Evolutionary conservation across 2,888 invertebrate genomes (phyloP).

Genomic region (Euproctis similis): DNA sequence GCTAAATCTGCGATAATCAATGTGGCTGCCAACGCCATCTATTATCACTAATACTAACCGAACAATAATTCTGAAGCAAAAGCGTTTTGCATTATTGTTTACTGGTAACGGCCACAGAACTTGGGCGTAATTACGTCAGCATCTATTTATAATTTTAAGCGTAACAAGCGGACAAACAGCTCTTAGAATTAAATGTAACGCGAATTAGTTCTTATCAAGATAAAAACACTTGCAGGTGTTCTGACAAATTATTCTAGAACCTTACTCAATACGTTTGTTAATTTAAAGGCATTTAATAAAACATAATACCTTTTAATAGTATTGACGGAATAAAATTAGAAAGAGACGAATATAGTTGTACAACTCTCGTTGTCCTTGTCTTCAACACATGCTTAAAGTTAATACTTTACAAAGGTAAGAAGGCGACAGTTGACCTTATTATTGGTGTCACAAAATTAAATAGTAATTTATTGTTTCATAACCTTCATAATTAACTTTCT

Average conservation of each 20-base stretch:
- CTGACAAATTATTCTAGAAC: slow-evolving; percentile 10
- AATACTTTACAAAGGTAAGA: slow-evolving; percentile 14
- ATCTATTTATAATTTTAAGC: slow-evolving; percentile 19
- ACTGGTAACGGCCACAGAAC: slow-evolving; percentile 5
- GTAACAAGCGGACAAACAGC: slow-evolving; percentile 13
- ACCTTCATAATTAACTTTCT: too few species aligned
- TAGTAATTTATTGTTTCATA: too few species aligned
- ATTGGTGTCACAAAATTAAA: slow-evolving; percentile 12
- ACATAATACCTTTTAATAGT: too few species aligned
- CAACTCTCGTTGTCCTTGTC: slow-evolving; percentile 20
- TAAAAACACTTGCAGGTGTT: slow-evolving; percentile 6
- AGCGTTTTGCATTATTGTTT: slow-evolving; percentile 8
- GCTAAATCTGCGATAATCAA: slow-evolving; percentile 7
- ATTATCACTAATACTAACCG: slow-evolving; percentile 15
- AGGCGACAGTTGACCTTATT: slow-evolving; percentile 16
- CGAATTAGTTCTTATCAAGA: neutral
- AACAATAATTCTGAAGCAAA: slow-evolving; percentile 4
- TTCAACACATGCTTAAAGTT: slow-evolving; percentile 11
- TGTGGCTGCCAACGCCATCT: slow-evolving; percentile 39
- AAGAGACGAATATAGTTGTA: slow-evolving; percentile 4
- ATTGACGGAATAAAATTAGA: too few species aligned
- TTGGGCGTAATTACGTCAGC: slow-evolving; percentile 17
- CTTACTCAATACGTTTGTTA: slow-evolving; percentile 1
- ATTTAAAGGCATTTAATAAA: too few species aligned
- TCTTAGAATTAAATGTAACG: slow-evolving; percentile 8